Base-by-base conservation (phyloP, 2,113 vertebrate genomes). In the Andinoacara biseriatus region DNA sequence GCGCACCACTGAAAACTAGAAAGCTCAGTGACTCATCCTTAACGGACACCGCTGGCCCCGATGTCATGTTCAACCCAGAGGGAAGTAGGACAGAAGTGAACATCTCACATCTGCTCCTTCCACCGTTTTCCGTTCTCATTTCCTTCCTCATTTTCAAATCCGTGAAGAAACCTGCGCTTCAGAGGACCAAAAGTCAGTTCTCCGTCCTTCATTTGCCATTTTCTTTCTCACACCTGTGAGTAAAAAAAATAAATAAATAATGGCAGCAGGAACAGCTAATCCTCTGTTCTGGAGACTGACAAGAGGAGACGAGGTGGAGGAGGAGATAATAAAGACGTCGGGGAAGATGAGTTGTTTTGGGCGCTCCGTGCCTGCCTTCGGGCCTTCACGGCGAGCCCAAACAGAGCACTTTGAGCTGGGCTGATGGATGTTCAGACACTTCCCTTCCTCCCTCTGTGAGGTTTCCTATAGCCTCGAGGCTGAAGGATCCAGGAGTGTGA, bases 301-400 rank as follows among this genome's bases (percentile, higher is more conserved):
- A 49, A 5, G 75, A 77, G 20, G 49, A 83, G 57, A 56, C 2
- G 0, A 38, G 63, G 60, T 15, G 52, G 54, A 58, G 22, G 58
- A 59, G 82, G 22, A 69, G 58, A 26, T 11, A 62, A 26, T 74
- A 20, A 67, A 75, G 72, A 82, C 62, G 69, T 35, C 5, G 31
- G 58, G 65, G 20, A 76, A 67, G 76, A 76, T 61, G n/a, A 59
- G 54, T 43, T 7, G 61, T 38, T 61, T n/a, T 60, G 26, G 78
- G 22, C 81, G 80, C 69, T 82, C 63, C 2, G 63, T 83, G 65
- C 83, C 77, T 84, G 72, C 89, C 88, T 82, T 69, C 24, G 10
- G 26, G 89, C 33, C 33, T 7, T 38, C 83, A 5, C 62, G 1
- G 89, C 91, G 10, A 81, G 94, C 74, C 87, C 90, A 85, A 90